Base-by-base conservation (phyloP, 2,888 invertebrate genomes). In the Netelia melanura region DNA sequence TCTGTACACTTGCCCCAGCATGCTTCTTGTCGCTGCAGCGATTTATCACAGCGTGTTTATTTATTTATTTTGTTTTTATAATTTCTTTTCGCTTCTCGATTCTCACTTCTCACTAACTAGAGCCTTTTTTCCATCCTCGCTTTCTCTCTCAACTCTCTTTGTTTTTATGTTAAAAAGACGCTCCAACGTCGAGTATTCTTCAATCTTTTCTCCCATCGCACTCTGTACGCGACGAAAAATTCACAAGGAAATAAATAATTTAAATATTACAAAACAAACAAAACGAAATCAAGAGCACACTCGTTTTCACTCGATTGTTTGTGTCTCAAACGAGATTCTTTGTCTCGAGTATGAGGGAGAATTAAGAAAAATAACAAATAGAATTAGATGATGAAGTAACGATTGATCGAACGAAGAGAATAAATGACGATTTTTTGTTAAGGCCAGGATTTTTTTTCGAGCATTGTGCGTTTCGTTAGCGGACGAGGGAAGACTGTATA, bases 1-100 rank as follows among this genome's bases (percentile, higher is more conserved):
- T 64, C 54, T 56, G 52, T 54, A 71, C 72, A 54, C 75, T 62
- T 62, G 8, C 25, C 25, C 78, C 61, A 38, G 25, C 75, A 43
- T 77, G 67, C 81, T 75, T 79, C 68, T 70, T 81, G 72, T 85
- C 85, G 86, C 87, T 67, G 56, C 58, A 67, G 86, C 86, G 81
- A 86, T 86, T 88, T 87, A 89, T 89, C 88, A 87, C 88, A 89
- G 88, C 84, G 79, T 87, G n/a, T 68, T 58, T 78, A 56, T 44
- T 56, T 44, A 54, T 52, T 44, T 67, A 30, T 30, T 30, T 67
- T 48, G 44, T 58, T 74, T 58, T 48, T 25, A 62, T 80, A n/a
- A 44, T 80, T 70, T 56, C 52, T 84, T 77, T 75, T 70, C 58
- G 14, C 62, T 58, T 30, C 11, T 30, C 62, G 21, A 68, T 25